Evolutionary conservation across 1,140 invertebrate species (phyloP).

Genomic region (Branchinecta lindahli): DNA sequence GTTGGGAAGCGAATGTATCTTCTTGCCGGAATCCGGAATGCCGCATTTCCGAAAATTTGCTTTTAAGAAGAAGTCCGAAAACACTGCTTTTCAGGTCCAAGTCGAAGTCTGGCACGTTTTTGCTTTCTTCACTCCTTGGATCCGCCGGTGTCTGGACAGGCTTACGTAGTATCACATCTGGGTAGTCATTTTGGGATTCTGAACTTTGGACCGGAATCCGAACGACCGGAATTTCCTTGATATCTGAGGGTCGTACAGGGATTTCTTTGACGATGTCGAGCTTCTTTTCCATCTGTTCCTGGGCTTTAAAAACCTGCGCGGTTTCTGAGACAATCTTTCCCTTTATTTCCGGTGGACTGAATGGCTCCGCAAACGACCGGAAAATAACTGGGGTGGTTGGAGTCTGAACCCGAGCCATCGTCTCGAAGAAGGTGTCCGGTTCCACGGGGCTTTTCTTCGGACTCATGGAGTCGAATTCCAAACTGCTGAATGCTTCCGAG

Average conservation of each 20-base stretch:
- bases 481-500: neutral
- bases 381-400: neutral
- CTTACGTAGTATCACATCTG: neutral
- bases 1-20: neutral
- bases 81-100: conserved; percentile 3
- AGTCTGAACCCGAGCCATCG: neutral
- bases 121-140: neutral
- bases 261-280: neutral
- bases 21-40: neutral
- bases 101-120: neutral
- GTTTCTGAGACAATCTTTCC: neutral
- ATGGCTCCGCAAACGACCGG: neutral
- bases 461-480: neutral
- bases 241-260: neutral
- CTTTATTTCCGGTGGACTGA: conserved; percentile 2
- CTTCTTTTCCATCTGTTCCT: neutral
- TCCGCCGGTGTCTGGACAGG: neutral
- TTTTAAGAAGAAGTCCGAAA: neutral
- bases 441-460: neutral
- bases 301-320: neutral
- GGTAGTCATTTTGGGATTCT: neutral
- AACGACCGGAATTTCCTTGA: no score
- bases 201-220: no score
- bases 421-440: neutral
- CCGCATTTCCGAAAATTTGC: conserved; percentile 8